phyloP scores from a whole-genome alignment of 2,797 vertebrate genomes.

The Zalophus californianus region DNA sequence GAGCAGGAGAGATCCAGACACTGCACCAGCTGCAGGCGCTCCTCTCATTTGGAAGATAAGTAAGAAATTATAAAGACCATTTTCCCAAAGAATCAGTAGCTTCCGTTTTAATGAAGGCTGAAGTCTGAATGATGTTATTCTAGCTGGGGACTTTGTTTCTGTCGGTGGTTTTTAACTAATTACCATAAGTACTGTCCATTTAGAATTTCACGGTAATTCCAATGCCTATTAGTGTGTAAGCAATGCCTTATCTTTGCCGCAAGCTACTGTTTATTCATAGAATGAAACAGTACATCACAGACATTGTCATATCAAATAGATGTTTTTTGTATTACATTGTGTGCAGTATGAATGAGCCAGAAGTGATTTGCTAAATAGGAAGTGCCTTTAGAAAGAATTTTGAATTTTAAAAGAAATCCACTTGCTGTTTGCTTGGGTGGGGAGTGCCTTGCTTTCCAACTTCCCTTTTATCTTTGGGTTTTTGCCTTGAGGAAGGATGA shows the following conservation, averaged over 20 bases:
- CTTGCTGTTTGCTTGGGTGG: background rate
- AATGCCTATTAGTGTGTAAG: conserved; percentile 35
- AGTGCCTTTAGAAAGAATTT: conserved; percentile 62
- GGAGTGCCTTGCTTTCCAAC: background rate
- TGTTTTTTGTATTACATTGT: conserved; percentile 71
- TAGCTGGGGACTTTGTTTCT: conserved; percentile 63
- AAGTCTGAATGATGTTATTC: conserved; percentile 52
- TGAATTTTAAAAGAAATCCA: conserved; percentile 67
- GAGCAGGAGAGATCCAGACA: background rate
- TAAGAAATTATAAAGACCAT: conserved; percentile 46
- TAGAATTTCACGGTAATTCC: conserved; percentile 59
- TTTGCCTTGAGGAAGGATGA: background rate
- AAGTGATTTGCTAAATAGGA: conserved; percentile 73
- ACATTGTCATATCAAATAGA: conserved; percentile 71
- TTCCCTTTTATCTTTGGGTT: background rate
- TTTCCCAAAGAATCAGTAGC: conserved; percentile 46
- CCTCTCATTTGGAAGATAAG: conserved; percentile 29
- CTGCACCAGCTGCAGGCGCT: background rate
- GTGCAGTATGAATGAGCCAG: conserved; percentile 69
- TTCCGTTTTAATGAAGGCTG: conserved; percentile 56
- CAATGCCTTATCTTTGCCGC: conserved; percentile 50
- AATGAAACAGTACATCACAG: conserved; percentile 62
- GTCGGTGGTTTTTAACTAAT: conserved; percentile 77
- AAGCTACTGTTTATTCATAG: conserved; percentile 73
- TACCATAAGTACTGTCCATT: conserved; percentile 74